Conservation (phyloP, 2,113 vertebrate species). For the Hippopotamus amphibius region DNA sequence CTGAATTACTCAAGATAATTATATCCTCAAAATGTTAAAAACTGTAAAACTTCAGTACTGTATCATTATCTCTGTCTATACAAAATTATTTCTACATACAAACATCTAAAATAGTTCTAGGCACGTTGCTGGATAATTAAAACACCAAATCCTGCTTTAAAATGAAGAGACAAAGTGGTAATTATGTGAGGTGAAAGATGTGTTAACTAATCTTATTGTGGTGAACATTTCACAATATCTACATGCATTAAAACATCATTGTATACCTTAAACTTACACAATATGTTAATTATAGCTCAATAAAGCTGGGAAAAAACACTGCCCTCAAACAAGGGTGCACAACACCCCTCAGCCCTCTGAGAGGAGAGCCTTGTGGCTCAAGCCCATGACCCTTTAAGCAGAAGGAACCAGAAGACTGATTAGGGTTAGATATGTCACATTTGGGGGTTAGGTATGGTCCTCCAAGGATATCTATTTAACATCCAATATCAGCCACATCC, state of each 20-base stretch:
- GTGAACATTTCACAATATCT: not conserved
- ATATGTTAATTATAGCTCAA: not conserved
- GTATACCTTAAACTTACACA: not conserved
- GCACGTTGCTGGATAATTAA: not conserved
- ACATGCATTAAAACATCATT: not conserved
- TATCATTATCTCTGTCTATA: not conserved
- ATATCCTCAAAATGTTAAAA: not conserved
- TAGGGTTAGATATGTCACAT: not conserved
- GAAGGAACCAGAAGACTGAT: not conserved
- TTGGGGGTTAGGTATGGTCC: not conserved
- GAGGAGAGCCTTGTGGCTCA: not conserved
- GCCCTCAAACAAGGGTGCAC: not conserved
- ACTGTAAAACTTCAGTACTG: not conserved
- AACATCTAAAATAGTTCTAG: constrained; percentile 8
- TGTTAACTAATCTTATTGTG: not conserved
- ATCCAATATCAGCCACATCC: not conserved
- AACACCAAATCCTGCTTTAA: constrained; percentile 27
- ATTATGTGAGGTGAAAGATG: not conserved
- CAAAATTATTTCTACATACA: constrained; percentile 25
- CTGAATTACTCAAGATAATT: not conserved
- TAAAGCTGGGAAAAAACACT: not conserved
- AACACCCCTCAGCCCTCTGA: not conserved
- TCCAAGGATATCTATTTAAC: not conserved
- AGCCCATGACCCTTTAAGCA: not conserved
- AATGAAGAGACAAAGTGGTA: constrained; percentile 12